Evolutionary conservation across 2,888 invertebrate species (phyloP).

Genomic region (Tetragnatha montana): DNA sequence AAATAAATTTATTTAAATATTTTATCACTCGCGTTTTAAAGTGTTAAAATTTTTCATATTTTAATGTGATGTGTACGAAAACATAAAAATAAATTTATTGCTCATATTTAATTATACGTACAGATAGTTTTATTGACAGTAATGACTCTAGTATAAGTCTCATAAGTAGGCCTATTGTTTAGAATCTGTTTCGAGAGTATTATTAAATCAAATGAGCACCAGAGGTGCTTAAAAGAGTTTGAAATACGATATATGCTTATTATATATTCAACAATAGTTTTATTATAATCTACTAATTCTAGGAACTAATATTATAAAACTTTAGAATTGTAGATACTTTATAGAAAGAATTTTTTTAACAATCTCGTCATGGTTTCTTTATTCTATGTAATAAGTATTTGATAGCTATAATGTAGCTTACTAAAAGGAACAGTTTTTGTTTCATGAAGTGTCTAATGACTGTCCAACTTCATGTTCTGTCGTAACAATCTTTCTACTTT

Average conservation of each 20-base stretch:
- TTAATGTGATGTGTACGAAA: background rate
- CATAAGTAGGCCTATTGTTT: background rate
- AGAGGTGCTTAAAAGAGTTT: background rate
- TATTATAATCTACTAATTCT: conserved; percentile 21
- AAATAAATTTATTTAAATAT: conserved; percentile 9
- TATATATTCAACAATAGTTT: conserved; percentile 2
- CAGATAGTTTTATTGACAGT: background rate
- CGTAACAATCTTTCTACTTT: too few relatives aligned
- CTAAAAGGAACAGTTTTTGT: conserved; percentile 47
- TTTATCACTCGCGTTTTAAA: background rate
- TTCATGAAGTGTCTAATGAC: conserved; percentile 45
- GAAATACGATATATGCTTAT: background rate
- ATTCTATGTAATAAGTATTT: conserved; percentile 60
- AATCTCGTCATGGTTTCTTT: conserved; percentile 43
- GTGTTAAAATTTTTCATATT: background rate
- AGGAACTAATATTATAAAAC: conserved; percentile 30
- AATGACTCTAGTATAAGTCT: background rate
- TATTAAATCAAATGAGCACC: background rate
- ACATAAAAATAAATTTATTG: background rate
- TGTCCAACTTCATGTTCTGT: too few relatives aligned
- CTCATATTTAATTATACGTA: background rate
- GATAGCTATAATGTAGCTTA: conserved; percentile 64
- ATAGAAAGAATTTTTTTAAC: conserved; percentile 54
- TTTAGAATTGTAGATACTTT: conserved; percentile 49
- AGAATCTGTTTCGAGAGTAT: background rate